phyloP scores from a whole-genome alignment of 2,888 invertebrate genomes.

The Macrophya alboannulata region DNA sequence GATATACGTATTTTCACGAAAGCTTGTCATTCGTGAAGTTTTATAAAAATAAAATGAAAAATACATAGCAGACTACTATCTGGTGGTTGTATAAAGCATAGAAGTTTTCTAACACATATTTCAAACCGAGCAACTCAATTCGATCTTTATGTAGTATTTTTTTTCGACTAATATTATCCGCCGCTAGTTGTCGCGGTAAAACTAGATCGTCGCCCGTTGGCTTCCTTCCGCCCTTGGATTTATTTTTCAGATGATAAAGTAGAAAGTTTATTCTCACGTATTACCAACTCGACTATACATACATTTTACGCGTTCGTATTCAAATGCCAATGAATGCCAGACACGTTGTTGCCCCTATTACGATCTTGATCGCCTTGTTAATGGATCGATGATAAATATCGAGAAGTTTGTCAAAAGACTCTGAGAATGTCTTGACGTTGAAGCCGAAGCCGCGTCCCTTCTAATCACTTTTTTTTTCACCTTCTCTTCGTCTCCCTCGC shows the following conservation, averaged over 20 bases:
- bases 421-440: constrained; percentile 13
- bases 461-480: neutral
- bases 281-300: constrained; percentile 10
- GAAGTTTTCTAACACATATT: neutral
- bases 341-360: constrained; percentile 19
- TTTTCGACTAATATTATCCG: neutral
- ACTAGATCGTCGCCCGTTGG: neutral
- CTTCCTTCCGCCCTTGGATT: neutral
- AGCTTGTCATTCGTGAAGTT: neutral
- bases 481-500: neutral
- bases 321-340: constrained; percentile 21
- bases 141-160: neutral
- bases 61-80: neutral
- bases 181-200: constrained; percentile 34
- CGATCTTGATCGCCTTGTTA: constrained; percentile 11
- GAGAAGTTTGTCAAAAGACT: constrained; percentile 9
- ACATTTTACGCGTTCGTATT: constrained; percentile 6
- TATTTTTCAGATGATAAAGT: constrained; percentile 42
- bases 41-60: neutral
- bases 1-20: neutral
- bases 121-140: neutral
- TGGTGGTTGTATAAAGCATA: neutral
- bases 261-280: constrained; percentile 30
- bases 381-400: constrained; percentile 9
- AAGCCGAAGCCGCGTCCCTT: neutral